phyloP scores from a whole-genome alignment of 23 tunicate species.

The Oikopleura vanhoeffeni region DNA sequence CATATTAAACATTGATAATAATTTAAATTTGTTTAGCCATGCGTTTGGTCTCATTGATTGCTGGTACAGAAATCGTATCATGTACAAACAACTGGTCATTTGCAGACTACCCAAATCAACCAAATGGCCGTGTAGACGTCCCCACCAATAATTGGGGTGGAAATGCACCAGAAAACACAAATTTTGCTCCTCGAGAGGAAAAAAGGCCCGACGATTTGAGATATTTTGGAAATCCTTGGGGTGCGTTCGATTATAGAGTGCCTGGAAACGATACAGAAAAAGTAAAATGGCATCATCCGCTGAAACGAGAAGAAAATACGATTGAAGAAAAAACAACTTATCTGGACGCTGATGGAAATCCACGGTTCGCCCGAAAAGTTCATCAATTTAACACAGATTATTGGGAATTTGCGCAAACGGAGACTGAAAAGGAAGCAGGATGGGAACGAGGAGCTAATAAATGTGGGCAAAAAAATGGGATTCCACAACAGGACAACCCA shows the following conservation, averaged over 20 bases:
- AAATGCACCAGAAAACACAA: neutral
- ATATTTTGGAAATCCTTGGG: neutral
- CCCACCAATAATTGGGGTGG: slow-evolving; percentile 4
- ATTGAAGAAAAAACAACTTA: neutral
- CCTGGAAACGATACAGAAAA: neutral
- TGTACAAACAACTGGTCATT: neutral
- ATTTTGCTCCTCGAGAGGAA: neutral
- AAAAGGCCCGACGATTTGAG: neutral
- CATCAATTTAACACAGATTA: neutral
- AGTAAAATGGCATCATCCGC: neutral
- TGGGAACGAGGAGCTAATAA: neutral
- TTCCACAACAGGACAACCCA: neutral
- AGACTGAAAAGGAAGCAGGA: neutral
- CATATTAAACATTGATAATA: no score
- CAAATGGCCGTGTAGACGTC: neutral
- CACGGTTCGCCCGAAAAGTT: neutral
- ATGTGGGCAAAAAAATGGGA: neutral
- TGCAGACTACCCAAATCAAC: neutral
- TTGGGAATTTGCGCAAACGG: slow-evolving; percentile 9
- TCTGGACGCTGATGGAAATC: neutral
- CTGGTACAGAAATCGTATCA: no score
- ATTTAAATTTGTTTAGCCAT: no score
- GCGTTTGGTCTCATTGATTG: no score
- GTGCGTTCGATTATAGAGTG: neutral
- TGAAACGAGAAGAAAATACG: neutral